Evolutionary conservation across 2,888 invertebrate species (phyloP), one percentile per base, ranked within the genome.

Genomic region (Seira ritae): DNA sequence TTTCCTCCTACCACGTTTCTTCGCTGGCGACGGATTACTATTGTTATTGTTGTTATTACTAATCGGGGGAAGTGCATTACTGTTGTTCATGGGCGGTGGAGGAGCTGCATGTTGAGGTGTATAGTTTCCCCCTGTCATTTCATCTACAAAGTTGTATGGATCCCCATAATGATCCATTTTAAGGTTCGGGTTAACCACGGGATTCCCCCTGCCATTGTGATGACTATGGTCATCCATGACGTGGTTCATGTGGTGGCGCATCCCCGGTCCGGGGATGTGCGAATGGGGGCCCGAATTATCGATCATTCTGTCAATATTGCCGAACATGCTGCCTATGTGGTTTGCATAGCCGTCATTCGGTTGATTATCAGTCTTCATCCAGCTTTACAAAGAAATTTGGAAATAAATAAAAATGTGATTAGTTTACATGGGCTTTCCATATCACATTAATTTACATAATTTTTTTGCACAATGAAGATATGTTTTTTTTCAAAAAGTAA

Each of bases 331-430:
- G 90, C 90, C 91, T 86, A 91, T 91, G 88, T 90, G 95, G 89
- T 96, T 96, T 92, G 96, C 96, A 92, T 96, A 96, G 88, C 96
- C 96, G 92, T 96, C 96, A 92, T 96, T 96, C 96, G 90, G 84
- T 86, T 80, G 94, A 90, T 94, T 94, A 92, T 96, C 96, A 90
- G 94, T 93, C 91, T 92, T 93, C 92, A 90, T 89, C 83, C 85
- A 85, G 78, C 86, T 86, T 31, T 31, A 31, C 2, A 31, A 31
- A 31, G 2, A 31, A 2, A 31, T 8, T n/a, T n/a, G n/a, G n/a
- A n/a, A 31, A 31, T 4, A 31, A 31, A 31, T 31, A 4, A 2
- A 31, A 2, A 31, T 31, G 8, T 8, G 31, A 31, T 31, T 31
- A 31, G 31, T 31, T 31, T 31, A 31, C 31, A 31, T 31, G 31